Evolutionary conservation across 2,888 invertebrate genomes (phyloP), one percentile per base, ranked within the genome.

Genomic region (Cabera pusaria): DNA sequence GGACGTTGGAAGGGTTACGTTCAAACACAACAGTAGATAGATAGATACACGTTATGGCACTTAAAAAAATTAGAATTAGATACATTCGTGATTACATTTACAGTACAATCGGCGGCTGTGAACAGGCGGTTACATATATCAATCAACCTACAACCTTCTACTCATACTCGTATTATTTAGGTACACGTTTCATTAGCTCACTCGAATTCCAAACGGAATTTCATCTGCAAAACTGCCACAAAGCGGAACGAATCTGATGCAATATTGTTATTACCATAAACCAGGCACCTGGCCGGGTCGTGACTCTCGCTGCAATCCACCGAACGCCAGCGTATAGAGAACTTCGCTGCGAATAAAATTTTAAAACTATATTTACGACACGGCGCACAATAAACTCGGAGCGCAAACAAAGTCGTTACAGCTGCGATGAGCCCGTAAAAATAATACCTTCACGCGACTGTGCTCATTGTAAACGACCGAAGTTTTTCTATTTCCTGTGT

Each of bases 401-500:
- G 49, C 51, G 62, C 62, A 67, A 67, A 65, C 63, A 65, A 59
- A 59, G 60, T 55, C 63, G 64, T 61, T 59, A 55, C 33, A 32
- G 39, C 36, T 40, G 48, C 51, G 57, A 56, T 54, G 62, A 55
- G 52, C 53, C 56, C 61, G 59, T 65, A 64, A 62, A 64, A 61
- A 61, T 57, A 62, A 64, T 64, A 56, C 62, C 47, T 52, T 36
- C 29, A 16, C 18, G 59, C 62, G 60, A 51, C 49, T 41, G 54
- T 46, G 52, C 57, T 64, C 63, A 64, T 64, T 70, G 67, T 64
- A 68, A 72, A 74, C 64, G 72, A 72, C 59, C 63, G 52, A 74
- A 75, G 67, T 74, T 75, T 72, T 75, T 74, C 72, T 73, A 74
- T 74, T 74, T 72, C 67, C 72, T 65, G 54, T 47, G 47, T 52